A percentile compares a stretch with the other conserved stretches of the same genome.
Evolutionary conservation across 2,888 invertebrate genomes (phyloP).

Genomic region (Cyaniris semiargus): DNA sequence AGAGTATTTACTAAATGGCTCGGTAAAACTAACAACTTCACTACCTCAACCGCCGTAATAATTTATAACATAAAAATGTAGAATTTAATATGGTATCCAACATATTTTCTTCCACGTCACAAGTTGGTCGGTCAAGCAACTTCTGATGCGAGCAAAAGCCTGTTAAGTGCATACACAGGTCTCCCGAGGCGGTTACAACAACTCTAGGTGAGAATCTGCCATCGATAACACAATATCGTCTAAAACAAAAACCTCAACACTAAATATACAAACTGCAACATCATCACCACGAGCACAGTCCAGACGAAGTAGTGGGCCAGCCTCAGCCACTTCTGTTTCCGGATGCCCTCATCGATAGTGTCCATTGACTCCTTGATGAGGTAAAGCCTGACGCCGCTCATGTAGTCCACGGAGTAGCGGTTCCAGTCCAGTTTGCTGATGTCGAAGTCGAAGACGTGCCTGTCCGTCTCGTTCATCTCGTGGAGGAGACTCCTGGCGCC

Average conservation of each 20-base stretch:
- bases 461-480: conserved; percentile 73
- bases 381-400: conserved; percentile 82
- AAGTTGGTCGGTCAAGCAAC: background rate
- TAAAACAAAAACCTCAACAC: conserved; percentile 24
- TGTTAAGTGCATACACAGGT: background rate
- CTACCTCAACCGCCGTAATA: background rate
- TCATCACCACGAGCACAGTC: conserved; percentile 5
- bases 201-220: background rate
- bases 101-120: background rate
- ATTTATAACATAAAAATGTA: background rate
- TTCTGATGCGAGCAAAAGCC: background rate
- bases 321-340: conserved; percentile 50
- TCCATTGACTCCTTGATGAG: conserved; percentile 84
- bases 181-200: no score
- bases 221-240: background rate
- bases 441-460: conserved; percentile 81
- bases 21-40: background rate
- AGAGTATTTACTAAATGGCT: no score
- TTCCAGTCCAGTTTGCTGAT: conserved; percentile 82
- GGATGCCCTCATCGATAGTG: conserved; percentile 77
- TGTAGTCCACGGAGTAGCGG: conserved; percentile 81
- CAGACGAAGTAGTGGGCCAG: conserved; percentile 37
- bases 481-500: conserved; percentile 71
- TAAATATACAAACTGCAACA: conserved; percentile 37
- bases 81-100: no score